Conservation (phyloP, 1,140 invertebrate genomes). For the Hycleus phaleratus region DNA sequence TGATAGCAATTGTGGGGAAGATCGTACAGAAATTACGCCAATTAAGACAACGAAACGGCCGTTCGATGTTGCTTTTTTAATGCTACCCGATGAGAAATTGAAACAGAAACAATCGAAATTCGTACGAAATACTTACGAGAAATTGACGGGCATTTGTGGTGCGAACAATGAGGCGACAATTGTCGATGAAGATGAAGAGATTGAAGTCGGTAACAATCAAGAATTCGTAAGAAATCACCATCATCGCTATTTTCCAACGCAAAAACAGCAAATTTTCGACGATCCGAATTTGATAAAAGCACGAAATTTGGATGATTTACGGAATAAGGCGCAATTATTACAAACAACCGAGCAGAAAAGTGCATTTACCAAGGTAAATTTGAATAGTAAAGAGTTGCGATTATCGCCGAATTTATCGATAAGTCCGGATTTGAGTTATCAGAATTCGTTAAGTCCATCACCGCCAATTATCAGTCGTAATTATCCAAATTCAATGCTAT, state of each 20-base stretch:
- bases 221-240: constrained; percentile 17
- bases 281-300: constrained; percentile 49
- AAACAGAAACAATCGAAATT: constrained; percentile 52
- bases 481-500: constrained; percentile 45
- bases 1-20: constrained; percentile 24
- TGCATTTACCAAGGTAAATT: constrained; percentile 70
- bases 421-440: constrained; percentile 67
- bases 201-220: constrained; percentile 48
- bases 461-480: constrained; percentile 40
- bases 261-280: constrained; percentile 52
- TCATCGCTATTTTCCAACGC: constrained; percentile 34
- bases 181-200: constrained; percentile 38
- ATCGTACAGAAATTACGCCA: constrained; percentile 26
- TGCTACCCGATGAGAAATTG: constrained; percentile 74
- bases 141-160: constrained; percentile 32
- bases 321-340: neutral
- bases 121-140: constrained; percentile 21
- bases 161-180: constrained; percentile 17
- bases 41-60: constrained; percentile 55
- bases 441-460: constrained; percentile 68
- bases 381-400: constrained; percentile 41
- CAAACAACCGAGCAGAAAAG: constrained; percentile 46
- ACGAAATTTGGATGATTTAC: constrained; percentile 39
- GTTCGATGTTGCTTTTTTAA: constrained; percentile 81
- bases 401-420: constrained; percentile 57